Evolutionary conservation across 2,888 invertebrate species (phyloP), one percentile per base, ranked within the genome.

Genomic region (Pilophorus perplexus): DNA sequence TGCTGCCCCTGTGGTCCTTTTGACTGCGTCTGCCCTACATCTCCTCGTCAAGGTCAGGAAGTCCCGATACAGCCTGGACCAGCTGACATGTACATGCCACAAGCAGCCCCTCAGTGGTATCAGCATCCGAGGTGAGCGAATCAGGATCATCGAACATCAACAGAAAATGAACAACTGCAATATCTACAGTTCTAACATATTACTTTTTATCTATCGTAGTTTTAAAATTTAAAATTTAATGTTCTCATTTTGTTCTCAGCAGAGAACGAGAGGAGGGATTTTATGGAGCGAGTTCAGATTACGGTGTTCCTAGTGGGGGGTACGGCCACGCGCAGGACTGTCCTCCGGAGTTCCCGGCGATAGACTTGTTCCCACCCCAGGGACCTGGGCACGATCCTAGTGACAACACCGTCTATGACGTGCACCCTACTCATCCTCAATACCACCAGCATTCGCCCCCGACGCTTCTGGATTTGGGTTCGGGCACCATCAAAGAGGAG

Each of bases 1-100:
- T 80, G 84, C 0, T 88, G 88, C 76, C 84, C 87, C 12, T 87
- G 88, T 73, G 85, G 87, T 0, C 88, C 87, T 0, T 88, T 88
- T 77, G 87, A 88, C 74, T 88, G 88, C 74, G 81, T 85, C 28
- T 88, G 88, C 74, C 81, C 64, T 10, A 62, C 62, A 5, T 62
- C 62, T 10, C 62, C 62, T 5, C 23, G 62, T n/a, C 46, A 25
- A 28, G 62, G 62, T 25, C 81, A 42, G 77, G 78, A 64, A 68
- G 67, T 33, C 6, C 62, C 67, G 60, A 37, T 68, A 52, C 42
- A 68, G 28, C 55, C 70, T 67, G 33, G 40, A 33, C 44, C 50
- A 27, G 74, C 65, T 66, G 70, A 5, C 73, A 38, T 59, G 14
- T 74, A 55, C 74, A 74, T 62, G 66, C 71, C 37, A 42, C 73